Percentiles rank a stretch among this genome's conserved stretches.
phyloP scores from a whole-genome alignment of 2,113 vertebrate species.

The Halcyon malimbica region DNA sequence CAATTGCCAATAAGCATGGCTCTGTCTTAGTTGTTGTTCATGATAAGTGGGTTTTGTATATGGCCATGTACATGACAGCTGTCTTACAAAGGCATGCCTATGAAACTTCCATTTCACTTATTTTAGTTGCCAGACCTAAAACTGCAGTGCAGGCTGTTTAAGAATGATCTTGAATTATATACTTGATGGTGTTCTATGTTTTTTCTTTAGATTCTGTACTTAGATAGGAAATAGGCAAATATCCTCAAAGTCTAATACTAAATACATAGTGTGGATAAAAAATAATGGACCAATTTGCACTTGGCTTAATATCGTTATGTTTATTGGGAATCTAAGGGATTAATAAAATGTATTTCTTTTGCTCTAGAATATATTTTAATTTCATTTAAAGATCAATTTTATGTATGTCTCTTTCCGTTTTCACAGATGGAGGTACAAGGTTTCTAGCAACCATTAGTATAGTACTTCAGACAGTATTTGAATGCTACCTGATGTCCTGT shows the following conservation, averaged over 20 bases:
- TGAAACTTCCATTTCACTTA: background rate
- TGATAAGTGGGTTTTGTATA: background rate
- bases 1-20: too few species aligned
- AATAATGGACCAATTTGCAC: background rate
- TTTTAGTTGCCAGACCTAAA: background rate
- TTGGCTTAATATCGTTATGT: background rate
- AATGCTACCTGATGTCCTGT: background rate
- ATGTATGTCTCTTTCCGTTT: background rate
- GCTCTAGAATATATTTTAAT: background rate
- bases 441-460: background rate
- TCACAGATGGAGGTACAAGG: background rate
- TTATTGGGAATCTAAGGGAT: background rate
- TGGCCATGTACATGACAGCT: background rate
- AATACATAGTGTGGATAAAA: background rate
- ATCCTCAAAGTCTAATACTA: background rate
- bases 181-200: background rate
- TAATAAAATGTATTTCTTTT: background rate
- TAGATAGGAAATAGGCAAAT: background rate
- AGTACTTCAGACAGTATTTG: background rate
- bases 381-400: background rate
- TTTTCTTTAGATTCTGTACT: background rate
- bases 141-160: background rate
- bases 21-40: background rate
- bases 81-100: background rate
- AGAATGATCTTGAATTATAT: background rate